Evolutionary conservation across 1,140 invertebrate genomes (phyloP).

Genomic region (Bombyx mori): ASM3026992v2 NC_085120.1:1053001-1053500

Average conservation of each 20-base stretch:
- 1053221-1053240: constrained; percentile 12
- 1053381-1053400: constrained; percentile 9
- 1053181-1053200: constrained; percentile 18
- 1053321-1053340: constrained; percentile 8
- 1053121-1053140: too few species aligned
- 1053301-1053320: constrained; percentile 13
- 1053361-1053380: constrained; percentile 14
- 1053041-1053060: too few species aligned
- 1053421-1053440: neutral
- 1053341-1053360: constrained; percentile 10
- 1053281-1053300: constrained; percentile 16
- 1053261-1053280: constrained; percentile 11
- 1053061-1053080: too few species aligned
- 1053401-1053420: too few species aligned
- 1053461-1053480: too few species aligned
- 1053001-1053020: too few species aligned
- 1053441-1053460: neutral
- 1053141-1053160: neutral
- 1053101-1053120: too few species aligned
- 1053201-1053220: constrained; percentile 11
- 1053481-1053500: too few species aligned
- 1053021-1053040: too few species aligned
- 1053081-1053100: too few species aligned
- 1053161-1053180: constrained; percentile 20
- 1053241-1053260: constrained; percentile 8